These are phyloP conservation scores for Elephantulus edwardii DNA, from an alignment of 2,113 vertebrate species.

Conservation along the genomic window DNA sequence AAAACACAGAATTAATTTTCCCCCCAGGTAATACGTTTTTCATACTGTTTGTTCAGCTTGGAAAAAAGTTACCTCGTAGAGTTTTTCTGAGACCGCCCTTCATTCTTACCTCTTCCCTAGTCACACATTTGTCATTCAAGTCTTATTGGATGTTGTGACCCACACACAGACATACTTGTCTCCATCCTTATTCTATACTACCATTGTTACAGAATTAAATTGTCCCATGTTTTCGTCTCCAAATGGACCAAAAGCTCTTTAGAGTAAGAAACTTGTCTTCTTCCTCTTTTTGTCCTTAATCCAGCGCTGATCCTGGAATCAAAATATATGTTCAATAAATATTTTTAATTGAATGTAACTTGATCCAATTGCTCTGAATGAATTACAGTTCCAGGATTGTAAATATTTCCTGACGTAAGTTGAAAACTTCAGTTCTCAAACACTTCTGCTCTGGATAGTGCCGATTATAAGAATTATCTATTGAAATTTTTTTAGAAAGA, in stretches of 20 bases:
- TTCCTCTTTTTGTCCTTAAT: not conserved
- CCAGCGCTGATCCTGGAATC: not conserved
- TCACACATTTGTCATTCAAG: not conserved
- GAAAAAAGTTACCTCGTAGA: not conserved
- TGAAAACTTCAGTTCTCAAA: not conserved
- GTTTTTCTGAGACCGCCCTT: not conserved
- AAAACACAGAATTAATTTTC: too few species aligned
- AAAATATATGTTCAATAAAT: not conserved
- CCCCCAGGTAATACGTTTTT: not conserved
- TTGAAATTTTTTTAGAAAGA: conserved; percentile 41
- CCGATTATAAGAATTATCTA: not conserved
- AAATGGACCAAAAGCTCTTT: not conserved
- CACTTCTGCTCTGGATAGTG: not conserved
- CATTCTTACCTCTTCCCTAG: not conserved
- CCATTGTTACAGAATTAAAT: not conserved
- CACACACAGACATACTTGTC: not conserved
- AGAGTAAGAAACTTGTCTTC: not conserved
- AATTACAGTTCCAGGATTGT: not conserved
- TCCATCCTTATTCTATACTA: not conserved
- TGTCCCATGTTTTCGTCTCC: not conserved
- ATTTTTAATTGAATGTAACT: not conserved
- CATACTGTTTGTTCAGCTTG: not conserved
- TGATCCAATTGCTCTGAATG: not conserved
- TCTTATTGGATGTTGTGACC: not conserved
- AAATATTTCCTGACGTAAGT: not conserved